Base-by-base conservation (phyloP, 2,113 vertebrate species). In the Spea multiplicata region DNA sequence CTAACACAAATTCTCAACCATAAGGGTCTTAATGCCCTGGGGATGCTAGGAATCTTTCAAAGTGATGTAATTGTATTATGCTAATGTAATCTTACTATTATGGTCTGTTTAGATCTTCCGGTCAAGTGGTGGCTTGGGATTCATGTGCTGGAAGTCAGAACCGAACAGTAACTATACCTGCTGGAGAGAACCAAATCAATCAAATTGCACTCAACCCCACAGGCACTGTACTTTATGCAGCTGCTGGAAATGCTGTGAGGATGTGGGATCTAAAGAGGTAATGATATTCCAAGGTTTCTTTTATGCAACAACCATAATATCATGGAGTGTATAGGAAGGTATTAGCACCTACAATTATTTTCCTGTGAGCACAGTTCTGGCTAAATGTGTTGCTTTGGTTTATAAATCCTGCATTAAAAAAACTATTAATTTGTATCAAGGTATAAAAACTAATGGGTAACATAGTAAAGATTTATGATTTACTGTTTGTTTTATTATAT, bases 191-290 rank as follows among this genome's bases (percentile, higher is more conserved):
- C 86, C 97, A 97, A 87, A 97, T 99, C 84, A 98, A 96, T 87
- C 96, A 97, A 76, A 95, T 99, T 69, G 91, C 94, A 16, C 90
- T 99, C 73, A 99, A 97, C 84, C 90, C 95, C 45, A 91, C 94
- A 0, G 96, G 96, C 73, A 94, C 95, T 7, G 96, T 96, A 86
- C 92, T 99, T 3, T 99, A 99, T 47, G 96, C 96, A 2, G 96
- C 97, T 44, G 93, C 96, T 55, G 95, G 95, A 74, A 99, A 96
- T 52, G 90, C 95, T 12, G 96, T 98, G 73, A 93, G 96, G 81
- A 98, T 97, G 95, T 99, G 96, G 97, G 97, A 99, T 81, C 92
- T 99, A 46, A 96, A 95, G 85, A 98, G 95, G 97, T 99, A 90
- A 52, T 83, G n/a, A 8, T 16, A 3, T 46, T 57, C 55, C 45